Evolutionary conservation across 2,888 invertebrate genomes (phyloP).

Genomic region (Syritta pipiens): DNA sequence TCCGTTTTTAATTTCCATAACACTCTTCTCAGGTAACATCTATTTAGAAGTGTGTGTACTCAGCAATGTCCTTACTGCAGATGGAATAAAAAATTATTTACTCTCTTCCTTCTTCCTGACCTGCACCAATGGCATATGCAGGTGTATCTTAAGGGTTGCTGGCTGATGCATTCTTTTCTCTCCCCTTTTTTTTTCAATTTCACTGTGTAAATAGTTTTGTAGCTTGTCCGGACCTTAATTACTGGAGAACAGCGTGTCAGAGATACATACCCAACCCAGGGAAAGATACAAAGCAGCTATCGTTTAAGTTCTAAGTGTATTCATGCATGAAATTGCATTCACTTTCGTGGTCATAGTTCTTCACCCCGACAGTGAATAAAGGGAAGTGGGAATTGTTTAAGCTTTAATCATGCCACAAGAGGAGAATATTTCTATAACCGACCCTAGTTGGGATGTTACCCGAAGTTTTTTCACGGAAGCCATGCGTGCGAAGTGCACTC

Average conservation of each 20-base stretch:
- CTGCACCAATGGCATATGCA: neutral
- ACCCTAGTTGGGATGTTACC: too few species aligned
- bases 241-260: conserved; percentile 19
- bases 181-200: conserved; percentile 2
- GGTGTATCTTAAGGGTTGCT: neutral
- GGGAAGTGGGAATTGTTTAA: too few species aligned
- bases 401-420: too few species aligned
- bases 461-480: too few species aligned
- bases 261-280: neutral
- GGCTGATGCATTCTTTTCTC: neutral
- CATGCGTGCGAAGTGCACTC: conserved; percentile 35
- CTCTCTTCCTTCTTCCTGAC: neutral
- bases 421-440: too few species aligned
- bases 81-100: conserved; percentile 38
- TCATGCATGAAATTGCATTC: conserved; percentile 24
- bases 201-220: neutral
- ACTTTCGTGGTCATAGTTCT: conserved; percentile 13
- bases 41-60: too few species aligned
- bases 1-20: neutral
- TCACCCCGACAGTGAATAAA: too few species aligned
- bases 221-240: conserved; percentile 19
- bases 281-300: neutral
- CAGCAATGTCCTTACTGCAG: conserved; percentile 18
- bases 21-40: neutral
- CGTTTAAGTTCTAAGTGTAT: conserved; percentile 2